Percentiles rank a stretch among this genome's conserved stretches.
Conservation (phyloP, 2,113 vertebrate genomes). For the Larimichthys polyactis region DNA sequence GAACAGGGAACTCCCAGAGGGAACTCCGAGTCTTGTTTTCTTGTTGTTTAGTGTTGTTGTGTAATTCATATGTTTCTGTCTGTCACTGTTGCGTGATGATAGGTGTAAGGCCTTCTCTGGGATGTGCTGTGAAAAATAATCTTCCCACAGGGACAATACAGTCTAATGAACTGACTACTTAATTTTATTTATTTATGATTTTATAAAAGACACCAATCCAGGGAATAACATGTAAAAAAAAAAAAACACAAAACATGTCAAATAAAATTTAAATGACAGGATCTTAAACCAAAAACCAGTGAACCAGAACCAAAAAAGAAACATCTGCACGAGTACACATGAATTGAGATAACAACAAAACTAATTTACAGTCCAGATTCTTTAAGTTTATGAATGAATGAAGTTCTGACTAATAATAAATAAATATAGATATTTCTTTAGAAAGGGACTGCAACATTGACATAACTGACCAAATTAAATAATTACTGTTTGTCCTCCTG, state of each 20-base stretch:
- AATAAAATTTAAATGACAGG: neutral
- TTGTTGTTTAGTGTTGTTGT: too few species aligned
- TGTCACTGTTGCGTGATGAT: too few species aligned
- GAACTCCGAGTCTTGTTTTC: too few species aligned
- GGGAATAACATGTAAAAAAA: neutral
- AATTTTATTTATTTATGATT: neutral
- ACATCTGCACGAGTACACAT: neutral
- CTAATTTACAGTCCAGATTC: too few species aligned
- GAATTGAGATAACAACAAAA: neutral
- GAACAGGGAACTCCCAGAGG: too few species aligned
- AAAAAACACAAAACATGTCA: neutral
- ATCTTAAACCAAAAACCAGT: neutral
- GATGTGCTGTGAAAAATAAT: too few species aligned
- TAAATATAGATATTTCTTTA: neutral
- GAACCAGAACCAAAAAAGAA: too few species aligned
- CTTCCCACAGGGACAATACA: neutral
- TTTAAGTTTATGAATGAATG: too few species aligned
- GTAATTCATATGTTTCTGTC: too few species aligned
- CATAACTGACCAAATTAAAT: neutral
- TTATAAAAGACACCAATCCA: neutral
- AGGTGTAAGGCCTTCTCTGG: too few species aligned
- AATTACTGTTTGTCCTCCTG: slow-evolving; percentile 12
- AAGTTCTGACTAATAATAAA: neutral
- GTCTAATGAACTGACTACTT: neutral
- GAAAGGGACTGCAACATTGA: neutral